A percentile compares a stretch with the other conserved stretches of the same genome.
Conservation (phyloP, 1,140 invertebrate species). For the Copidosoma floridanum region DNA sequence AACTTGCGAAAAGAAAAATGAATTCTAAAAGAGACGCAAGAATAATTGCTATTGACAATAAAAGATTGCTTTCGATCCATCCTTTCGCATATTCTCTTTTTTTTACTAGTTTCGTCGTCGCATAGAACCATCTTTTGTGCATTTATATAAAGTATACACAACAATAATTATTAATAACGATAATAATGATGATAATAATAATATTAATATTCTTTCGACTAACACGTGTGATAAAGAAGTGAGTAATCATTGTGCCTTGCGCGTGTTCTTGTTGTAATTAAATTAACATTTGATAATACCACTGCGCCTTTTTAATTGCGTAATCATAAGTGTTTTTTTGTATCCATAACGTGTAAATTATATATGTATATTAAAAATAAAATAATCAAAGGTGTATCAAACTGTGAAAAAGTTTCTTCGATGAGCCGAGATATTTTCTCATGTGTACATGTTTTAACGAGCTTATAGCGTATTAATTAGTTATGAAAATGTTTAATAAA, state of each 20-base stretch:
- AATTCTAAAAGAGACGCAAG: background rate
- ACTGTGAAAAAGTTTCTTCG: slow-evolving; percentile 22
- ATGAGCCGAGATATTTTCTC: background rate
- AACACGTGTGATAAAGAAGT: slow-evolving; percentile 43
- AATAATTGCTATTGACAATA: slow-evolving; percentile 18
- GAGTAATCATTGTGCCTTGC: slow-evolving; percentile 52
- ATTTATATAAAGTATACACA: no score
- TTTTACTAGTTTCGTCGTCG: slow-evolving; percentile 3
- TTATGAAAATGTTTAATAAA: no score
- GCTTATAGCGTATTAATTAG: no score
- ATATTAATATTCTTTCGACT: no score
- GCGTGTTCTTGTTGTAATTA: slow-evolving; percentile 48
- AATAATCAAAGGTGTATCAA: slow-evolving; percentile 25
- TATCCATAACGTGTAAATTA: no score
- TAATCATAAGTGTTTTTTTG: slow-evolving; percentile 35
- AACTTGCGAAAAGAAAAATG: background rate
- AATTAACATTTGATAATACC: slow-evolving; percentile 38
- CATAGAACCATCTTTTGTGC: no score
- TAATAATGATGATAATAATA: no score
- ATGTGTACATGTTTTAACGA: no score
- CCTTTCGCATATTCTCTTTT: slow-evolving; percentile 21
- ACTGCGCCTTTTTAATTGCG: slow-evolving; percentile 29
- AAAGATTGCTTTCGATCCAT: background rate
- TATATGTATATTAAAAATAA: slow-evolving; percentile 28
- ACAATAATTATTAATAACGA: no score